Conservation (phyloP, 2,113 vertebrate genomes). For the Mastomys coucha region DNA sequence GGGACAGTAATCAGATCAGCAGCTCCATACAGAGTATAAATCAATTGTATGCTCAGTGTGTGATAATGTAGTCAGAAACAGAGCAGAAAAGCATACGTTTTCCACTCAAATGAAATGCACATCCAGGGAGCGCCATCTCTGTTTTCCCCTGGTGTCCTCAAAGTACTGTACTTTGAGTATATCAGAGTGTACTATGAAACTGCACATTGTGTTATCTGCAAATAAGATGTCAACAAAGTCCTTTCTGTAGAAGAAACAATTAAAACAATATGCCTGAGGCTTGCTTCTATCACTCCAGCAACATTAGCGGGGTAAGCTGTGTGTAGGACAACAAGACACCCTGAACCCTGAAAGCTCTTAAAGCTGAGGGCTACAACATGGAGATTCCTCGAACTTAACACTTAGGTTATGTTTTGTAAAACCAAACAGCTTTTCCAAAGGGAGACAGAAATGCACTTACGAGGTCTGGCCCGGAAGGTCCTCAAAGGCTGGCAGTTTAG, state of each 20-base stretch:
- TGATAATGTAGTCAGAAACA: neutral
- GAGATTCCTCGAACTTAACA: neutral
- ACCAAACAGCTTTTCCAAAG: neutral
- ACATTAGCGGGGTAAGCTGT: neutral
- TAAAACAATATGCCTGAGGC: neutral
- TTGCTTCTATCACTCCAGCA: neutral
- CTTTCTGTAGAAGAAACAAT: neutral
- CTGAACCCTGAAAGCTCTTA: neutral
- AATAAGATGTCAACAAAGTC: neutral
- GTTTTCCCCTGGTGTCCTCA: neutral
- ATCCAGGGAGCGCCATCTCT: neutral
- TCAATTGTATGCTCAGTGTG: no score
- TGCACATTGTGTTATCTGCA: neutral
- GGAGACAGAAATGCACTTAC: slow-evolving; percentile 78
- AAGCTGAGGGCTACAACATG: neutral
- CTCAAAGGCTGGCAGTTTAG: neutral
- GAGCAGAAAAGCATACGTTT: neutral
- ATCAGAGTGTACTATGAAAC: neutral
- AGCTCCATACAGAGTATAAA: neutral
- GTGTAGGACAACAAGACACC: neutral
- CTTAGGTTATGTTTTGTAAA: neutral
- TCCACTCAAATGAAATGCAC: neutral
- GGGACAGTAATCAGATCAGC: no score
- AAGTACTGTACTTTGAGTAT: neutral
- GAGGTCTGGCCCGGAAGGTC: slow-evolving; percentile 45